phyloP scores from a whole-genome alignment of 2,113 vertebrate species.

The Pseudopodoces humilis region DNA sequence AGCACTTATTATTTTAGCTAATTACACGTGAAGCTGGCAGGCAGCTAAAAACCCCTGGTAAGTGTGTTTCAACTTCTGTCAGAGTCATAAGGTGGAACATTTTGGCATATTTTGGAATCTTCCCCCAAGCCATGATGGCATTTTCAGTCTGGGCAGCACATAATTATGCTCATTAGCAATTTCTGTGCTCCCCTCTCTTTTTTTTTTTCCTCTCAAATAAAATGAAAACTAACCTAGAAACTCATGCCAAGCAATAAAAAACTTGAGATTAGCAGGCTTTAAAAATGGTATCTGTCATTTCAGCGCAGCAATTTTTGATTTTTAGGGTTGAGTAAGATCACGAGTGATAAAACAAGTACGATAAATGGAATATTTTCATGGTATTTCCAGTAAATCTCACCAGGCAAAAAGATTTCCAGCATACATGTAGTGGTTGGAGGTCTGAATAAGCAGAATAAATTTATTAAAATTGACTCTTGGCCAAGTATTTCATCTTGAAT shows the following conservation, averaged over 20 bases:
- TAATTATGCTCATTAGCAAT: not conserved
- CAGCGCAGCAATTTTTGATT: not conserved
- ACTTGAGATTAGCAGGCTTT: not conserved
- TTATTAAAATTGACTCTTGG: not conserved
- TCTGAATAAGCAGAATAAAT: not conserved
- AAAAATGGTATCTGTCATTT: not conserved
- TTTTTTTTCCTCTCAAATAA: not conserved
- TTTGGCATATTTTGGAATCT: not conserved
- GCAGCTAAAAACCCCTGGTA: not conserved
- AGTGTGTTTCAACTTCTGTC: not conserved
- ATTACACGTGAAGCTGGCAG: not conserved
- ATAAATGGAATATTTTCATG: not conserved
- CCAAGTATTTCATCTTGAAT: too few species aligned
- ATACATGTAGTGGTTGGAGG: not conserved
- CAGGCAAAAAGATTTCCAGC: not conserved
- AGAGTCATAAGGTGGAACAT: not conserved
- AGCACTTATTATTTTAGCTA: not conserved
- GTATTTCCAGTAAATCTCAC: not conserved
- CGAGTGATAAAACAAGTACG: not conserved
- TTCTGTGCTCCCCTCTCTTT: not conserved
- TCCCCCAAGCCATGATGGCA: not conserved
- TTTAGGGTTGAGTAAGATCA: not conserved
- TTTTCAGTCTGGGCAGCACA: not conserved
- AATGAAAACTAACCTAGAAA: not conserved
- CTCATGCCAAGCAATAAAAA: not conserved